Percentiles rank a stretch among this genome's conserved stretches.
phyloP scores from a whole-genome alignment of 2,888 invertebrate genomes.

The Subacronicta megacephala region DNA sequence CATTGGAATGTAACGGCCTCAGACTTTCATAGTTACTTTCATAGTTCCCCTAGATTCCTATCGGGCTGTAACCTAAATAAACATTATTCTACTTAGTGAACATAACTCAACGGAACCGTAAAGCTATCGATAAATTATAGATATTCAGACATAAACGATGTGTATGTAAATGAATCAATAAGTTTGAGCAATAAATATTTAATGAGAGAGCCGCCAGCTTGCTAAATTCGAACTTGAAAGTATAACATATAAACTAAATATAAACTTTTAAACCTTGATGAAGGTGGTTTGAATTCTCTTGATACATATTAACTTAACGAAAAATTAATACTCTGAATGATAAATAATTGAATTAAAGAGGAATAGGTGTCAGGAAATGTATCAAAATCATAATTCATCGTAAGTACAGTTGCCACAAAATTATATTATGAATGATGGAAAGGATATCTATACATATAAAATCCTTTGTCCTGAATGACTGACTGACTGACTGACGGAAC shows the following conservation, averaged over 20 bases:
- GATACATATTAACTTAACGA: too few species aligned
- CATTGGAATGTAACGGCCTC: constrained; percentile 8
- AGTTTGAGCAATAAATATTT: constrained; percentile 26
- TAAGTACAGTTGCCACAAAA: too few species aligned
- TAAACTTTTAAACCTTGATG: too few species aligned
- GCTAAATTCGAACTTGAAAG: constrained; percentile 3
- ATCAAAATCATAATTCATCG: too few species aligned
- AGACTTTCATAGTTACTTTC: constrained; percentile 27
- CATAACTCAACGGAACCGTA: constrained; percentile 18
- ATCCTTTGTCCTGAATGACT: too few species aligned
- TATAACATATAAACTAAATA: constrained; percentile 2
- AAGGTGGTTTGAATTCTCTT: too few species aligned
- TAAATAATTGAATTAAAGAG: too few species aligned
- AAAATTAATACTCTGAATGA: too few species aligned
- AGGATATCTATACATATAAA: too few species aligned
- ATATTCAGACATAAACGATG: constrained; percentile 15
- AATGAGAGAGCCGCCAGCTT: constrained; percentile 15
- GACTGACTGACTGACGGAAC: too few species aligned
- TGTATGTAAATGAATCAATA: constrained; percentile 23
- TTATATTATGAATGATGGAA: too few species aligned
- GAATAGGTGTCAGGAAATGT: too few species aligned
- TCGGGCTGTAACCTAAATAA: constrained; percentile 20
- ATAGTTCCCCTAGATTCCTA: constrained; percentile 14
- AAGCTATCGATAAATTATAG: constrained; percentile 16
- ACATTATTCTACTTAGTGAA: constrained; percentile 11